Evolutionary conservation across 2,113 vertebrate genomes (phyloP).

Genomic region (Chionodraco myersi): DNA sequence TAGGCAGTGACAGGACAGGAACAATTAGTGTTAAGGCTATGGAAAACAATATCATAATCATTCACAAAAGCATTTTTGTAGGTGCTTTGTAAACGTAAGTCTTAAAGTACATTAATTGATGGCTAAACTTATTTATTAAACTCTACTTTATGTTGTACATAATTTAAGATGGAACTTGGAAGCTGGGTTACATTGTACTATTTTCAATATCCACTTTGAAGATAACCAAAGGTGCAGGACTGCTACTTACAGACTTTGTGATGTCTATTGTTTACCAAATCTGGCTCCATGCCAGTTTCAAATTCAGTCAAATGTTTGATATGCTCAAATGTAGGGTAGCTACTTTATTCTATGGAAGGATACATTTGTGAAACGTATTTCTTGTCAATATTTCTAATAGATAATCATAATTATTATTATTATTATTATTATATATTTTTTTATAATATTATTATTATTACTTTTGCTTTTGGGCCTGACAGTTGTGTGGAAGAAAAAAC

Average conservation of each 20-base stretch:
- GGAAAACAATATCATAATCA: slow-evolving; percentile 2
- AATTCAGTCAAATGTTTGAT: neutral
- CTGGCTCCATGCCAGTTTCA: neutral
- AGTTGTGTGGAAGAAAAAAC: neutral
- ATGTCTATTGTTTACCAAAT: neutral
- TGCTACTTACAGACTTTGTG: neutral
- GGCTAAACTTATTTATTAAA: neutral
- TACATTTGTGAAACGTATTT: neutral
- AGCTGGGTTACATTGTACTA: neutral
- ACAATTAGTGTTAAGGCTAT: slow-evolving; percentile 14
- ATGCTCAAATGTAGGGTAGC: neutral
- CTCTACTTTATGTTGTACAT: neutral
- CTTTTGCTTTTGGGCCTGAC: neutral
- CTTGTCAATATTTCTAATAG: neutral
- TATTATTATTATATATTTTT: too few species aligned
- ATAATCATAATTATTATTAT: neutral
- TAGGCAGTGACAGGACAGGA: slow-evolving; percentile 17
- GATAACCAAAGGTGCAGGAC: neutral
- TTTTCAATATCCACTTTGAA: neutral
- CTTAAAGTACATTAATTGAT: neutral
- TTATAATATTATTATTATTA: neutral
- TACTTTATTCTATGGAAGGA: neutral
- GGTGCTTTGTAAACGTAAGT: neutral
- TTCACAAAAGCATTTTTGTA: neutral
- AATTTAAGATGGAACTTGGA: neutral